phyloP scores from a whole-genome alignment of 2,113 vertebrate genomes.

The Maccullochella peelii region DNA sequence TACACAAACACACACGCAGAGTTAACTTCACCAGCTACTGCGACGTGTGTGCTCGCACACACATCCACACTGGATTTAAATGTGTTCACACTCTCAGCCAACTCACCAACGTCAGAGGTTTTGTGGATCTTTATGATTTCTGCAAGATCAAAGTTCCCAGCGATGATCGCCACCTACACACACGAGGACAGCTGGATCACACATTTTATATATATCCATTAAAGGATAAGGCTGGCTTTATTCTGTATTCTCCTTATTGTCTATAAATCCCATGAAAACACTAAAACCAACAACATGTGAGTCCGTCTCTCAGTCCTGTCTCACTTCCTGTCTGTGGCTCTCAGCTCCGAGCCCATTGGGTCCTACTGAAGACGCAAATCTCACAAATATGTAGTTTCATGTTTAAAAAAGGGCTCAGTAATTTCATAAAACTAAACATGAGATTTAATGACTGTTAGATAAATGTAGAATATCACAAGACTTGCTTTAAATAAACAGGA shows the following conservation, averaged over 20 bases:
- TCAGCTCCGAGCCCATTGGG: too few relatives aligned
- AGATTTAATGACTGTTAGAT: too few relatives aligned
- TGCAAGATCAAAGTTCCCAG: conserved; percentile 96
- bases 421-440: too few relatives aligned
- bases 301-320: too few relatives aligned
- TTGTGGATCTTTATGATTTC: conserved; percentile 99
- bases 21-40: conserved; percentile 18
- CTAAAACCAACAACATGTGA: too few relatives aligned
- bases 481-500: too few relatives aligned
- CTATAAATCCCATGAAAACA: too few relatives aligned
- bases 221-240: neutral
- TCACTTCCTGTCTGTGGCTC: too few relatives aligned
- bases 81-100: conserved; percentile 19
- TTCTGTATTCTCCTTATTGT: neutral
- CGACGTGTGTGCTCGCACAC: neutral
- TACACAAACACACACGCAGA: conserved; percentile 37
- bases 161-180: conserved; percentile 95
- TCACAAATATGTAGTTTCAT: too few relatives aligned
- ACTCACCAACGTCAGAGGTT: conserved; percentile 95
- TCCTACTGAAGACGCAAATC: too few relatives aligned
- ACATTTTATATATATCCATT: neutral
- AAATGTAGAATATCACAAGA: too few relatives aligned
- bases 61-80: neutral
- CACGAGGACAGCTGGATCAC: conserved; percentile 7
- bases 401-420: too few relatives aligned